Percentiles rank a stretch among this genome's conserved stretches.
Conservation (phyloP, 2,888 invertebrate species). For the Muschampia plurimacula region DNA sequence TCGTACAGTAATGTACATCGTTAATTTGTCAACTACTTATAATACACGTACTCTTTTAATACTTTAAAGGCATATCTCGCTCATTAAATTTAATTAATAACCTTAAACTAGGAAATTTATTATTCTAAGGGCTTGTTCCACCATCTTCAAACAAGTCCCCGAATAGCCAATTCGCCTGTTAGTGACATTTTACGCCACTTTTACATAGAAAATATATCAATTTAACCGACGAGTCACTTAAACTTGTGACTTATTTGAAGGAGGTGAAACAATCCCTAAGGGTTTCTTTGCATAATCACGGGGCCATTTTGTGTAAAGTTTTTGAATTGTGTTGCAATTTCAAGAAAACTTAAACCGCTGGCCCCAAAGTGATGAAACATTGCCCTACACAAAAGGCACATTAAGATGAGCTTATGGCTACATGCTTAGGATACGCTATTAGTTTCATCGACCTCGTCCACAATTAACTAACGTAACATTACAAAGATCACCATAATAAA, state of each 20-base stretch:
- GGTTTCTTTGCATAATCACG: conserved; percentile 32
- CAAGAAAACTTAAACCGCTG: conserved; percentile 31
- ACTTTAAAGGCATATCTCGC: conserved; percentile 80
- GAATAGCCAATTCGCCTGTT: too few relatives aligned
- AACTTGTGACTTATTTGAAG: too few relatives aligned
- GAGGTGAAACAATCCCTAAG: conserved; percentile 3
- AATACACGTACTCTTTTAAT: conserved; percentile 80
- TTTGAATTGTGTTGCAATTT: conserved; percentile 34
- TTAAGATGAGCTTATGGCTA: conserved; percentile 71
- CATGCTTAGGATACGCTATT: conserved; percentile 66
- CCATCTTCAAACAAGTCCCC: too few relatives aligned
- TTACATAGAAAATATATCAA: too few relatives aligned
- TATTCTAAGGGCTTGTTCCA: conserved; percentile 42
- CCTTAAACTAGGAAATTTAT: conserved; percentile 72
- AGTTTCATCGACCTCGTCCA: conserved; percentile 58
- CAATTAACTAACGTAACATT: conserved; percentile 56
- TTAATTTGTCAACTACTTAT: conserved; percentile 73
- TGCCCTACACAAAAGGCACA: conserved; percentile 64
- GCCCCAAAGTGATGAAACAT: conserved; percentile 42
- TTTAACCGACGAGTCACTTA: too few relatives aligned
- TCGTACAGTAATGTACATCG: conserved; percentile 82
- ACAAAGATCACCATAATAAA: conserved; percentile 49
- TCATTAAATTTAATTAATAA: conserved; percentile 63
- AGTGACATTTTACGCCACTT: too few relatives aligned
- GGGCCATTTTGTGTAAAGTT: conserved; percentile 15